Evolutionary conservation across 2,888 invertebrate genomes (phyloP).

Genomic region (Pristionchus japonicus): DNA sequence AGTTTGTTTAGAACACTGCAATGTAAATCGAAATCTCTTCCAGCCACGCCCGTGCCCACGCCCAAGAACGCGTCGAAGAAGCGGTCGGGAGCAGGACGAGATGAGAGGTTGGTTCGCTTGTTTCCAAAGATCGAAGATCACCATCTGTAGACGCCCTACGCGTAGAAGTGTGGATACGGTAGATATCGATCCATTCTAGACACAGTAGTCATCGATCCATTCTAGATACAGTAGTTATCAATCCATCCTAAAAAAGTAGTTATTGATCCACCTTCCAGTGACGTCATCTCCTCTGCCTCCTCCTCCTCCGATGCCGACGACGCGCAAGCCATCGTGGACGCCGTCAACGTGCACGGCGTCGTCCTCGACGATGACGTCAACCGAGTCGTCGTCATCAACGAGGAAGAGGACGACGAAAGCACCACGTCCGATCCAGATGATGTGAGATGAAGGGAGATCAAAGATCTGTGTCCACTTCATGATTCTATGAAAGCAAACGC

Average conservation of each 20-base stretch:
- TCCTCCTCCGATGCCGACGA: no score
- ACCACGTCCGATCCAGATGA: neutral
- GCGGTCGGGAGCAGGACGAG: neutral
- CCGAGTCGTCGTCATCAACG: no score
- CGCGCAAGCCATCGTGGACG: no score
- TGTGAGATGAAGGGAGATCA: neutral
- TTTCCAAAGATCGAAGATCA: no score
- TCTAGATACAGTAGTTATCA: neutral
- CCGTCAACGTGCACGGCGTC: neutral
- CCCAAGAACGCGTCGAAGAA: constrained; percentile 24
- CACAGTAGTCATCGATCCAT: no score
- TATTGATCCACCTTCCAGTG: neutral
- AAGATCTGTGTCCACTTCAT: neutral
- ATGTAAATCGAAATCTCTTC: neutral
- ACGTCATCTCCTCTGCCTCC: neutral
- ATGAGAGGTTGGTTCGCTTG: neutral
- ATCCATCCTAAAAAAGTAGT: no score
- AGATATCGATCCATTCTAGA: neutral
- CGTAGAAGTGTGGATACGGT: no score
- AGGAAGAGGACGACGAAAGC: neutral
- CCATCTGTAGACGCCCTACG: no score
- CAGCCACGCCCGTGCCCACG: constrained; percentile 12
- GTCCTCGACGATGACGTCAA: neutral
- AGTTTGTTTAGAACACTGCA: neutral
- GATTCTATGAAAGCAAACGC: no score